phyloP scores from a whole-genome alignment of 2,797 vertebrate genomes.

The Sebastolobus altivelis region DNA sequence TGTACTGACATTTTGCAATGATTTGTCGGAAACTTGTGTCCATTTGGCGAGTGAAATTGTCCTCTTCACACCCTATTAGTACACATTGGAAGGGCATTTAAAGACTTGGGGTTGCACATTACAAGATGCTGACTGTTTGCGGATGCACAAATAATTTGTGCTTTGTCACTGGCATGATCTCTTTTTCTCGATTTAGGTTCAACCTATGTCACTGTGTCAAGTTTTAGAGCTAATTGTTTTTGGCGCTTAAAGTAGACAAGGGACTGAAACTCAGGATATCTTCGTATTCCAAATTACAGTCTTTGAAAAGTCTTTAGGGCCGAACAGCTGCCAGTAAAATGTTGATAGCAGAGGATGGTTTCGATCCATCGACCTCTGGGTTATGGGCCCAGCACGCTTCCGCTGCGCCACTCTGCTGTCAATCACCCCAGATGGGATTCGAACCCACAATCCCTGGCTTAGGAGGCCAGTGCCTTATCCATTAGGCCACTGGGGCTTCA shows the following conservation, averaged over 20 bases:
- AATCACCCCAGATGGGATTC: slow-evolving; percentile 77
- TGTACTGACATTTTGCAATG: neutral
- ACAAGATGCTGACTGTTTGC: neutral
- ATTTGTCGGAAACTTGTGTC: neutral
- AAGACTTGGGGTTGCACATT: neutral
- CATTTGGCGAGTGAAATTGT: neutral
- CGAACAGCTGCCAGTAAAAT: neutral
- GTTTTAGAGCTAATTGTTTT: too few relatives aligned
- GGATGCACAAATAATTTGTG: too few relatives aligned
- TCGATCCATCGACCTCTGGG: slow-evolving; percentile 79
- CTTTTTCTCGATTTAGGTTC: too few relatives aligned
- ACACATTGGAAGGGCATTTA: neutral
- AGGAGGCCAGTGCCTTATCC: slow-evolving; percentile 83
- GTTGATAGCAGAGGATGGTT: slow-evolving; percentile 27
- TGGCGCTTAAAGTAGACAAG: too few relatives aligned
- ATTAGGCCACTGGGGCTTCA: slow-evolving; percentile 57
- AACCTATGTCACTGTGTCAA: too few relatives aligned
- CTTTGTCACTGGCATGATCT: too few relatives aligned
- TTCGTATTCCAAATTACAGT: too few relatives aligned
- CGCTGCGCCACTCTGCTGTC: slow-evolving; percentile 32
- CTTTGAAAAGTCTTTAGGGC: too few relatives aligned
- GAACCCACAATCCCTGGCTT: slow-evolving; percentile 85
- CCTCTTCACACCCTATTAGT: neutral
- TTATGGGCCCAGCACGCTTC: slow-evolving; percentile 57
- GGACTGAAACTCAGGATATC: too few relatives aligned